phyloP scores from a whole-genome alignment of 2,797 vertebrate genomes.

The Falco peregrinus region DNA sequence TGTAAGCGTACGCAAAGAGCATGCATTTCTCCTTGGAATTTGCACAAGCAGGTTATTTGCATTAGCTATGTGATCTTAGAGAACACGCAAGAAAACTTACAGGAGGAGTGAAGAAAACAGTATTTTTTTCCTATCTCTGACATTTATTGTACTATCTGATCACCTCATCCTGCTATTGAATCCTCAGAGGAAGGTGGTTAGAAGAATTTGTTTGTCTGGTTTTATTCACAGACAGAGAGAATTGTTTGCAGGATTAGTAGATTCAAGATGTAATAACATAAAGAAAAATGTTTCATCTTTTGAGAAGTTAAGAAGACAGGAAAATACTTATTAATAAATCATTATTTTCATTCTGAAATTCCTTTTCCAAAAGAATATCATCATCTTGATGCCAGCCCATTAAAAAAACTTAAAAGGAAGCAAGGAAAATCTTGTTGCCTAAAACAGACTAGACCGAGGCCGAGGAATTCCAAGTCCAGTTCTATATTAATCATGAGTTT shows the following conservation, averaged over 20 bases:
- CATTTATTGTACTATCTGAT: background rate
- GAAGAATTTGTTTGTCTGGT: background rate
- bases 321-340: background rate
- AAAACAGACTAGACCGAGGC: background rate
- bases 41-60: background rate
- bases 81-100: background rate
- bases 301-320: background rate
- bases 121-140: background rate
- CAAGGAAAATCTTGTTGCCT: background rate
- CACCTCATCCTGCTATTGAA: background rate
- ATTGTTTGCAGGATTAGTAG: background rate
- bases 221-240: background rate
- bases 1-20: background rate
- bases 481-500: background rate
- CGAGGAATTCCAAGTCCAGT: background rate
- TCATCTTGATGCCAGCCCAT: background rate
- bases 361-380: background rate
- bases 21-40: background rate
- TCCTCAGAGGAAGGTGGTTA: background rate
- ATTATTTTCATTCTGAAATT: background rate
- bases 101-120: background rate
- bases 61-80: background rate
- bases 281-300: background rate
- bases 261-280: background rate
- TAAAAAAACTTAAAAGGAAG: background rate